Percentiles rank a stretch among this genome's conserved stretches.
phyloP scores from a whole-genome alignment of 1,140 invertebrate species.

The Pseudobourletiella spinata region DNA sequence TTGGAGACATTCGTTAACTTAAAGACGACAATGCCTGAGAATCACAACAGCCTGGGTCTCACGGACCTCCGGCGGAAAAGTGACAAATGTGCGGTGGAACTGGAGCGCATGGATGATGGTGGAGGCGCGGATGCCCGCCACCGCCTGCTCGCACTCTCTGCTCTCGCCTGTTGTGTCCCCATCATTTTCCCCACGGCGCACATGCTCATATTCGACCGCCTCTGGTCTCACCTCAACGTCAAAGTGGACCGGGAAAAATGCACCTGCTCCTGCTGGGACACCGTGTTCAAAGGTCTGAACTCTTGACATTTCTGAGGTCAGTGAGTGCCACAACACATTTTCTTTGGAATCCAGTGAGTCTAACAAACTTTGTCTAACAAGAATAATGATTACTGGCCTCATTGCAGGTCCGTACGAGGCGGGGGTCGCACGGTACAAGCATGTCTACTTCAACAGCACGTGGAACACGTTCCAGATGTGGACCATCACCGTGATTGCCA shows the following conservation, averaged over 20 bases:
- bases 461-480: conserved; percentile 66
- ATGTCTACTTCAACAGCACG: conserved; percentile 75
- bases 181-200: conserved; percentile 52
- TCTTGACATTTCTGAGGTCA: not conserved
- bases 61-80: too few species aligned
- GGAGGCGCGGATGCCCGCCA: too few species aligned
- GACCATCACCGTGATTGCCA: conserved; percentile 54
- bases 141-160: too few species aligned
- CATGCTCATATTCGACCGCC: conserved; percentile 54
- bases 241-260: conserved; percentile 57
- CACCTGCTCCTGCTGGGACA: conserved; percentile 71
- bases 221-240: conserved; percentile 61
- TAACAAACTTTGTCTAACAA: not conserved
- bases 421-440: conserved; percentile 38
- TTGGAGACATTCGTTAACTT: too few species aligned
- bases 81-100: too few species aligned
- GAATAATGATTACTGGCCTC: not conserved
- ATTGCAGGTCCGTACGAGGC: conserved; percentile 30
- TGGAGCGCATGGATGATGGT: too few species aligned
- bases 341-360: not conserved
- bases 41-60: too few species aligned
- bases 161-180: conserved; percentile 41
- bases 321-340: not conserved
- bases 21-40: too few species aligned
- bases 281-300: conserved; percentile 61